Percentiles rank a stretch among this genome's conserved stretches.
phyloP scores from a whole-genome alignment of 2,888 invertebrate species.

The Eulithis prunata region DNA sequence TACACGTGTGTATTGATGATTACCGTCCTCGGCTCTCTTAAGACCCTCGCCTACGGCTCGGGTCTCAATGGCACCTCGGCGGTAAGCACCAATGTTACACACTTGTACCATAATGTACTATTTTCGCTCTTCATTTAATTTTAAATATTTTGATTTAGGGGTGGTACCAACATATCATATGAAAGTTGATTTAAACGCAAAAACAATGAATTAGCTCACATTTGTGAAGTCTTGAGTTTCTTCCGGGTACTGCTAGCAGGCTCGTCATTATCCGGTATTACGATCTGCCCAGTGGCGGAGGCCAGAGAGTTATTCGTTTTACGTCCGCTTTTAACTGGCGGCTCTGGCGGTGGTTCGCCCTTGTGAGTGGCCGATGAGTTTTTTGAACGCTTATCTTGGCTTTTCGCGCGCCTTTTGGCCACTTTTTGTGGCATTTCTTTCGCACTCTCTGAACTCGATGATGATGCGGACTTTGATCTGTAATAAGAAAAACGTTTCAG shows the following conservation, averaged over 20 bases:
- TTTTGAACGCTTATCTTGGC: conserved; percentile 71
- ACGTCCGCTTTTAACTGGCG: conserved; percentile 84
- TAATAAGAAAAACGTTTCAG: conserved; percentile 31
- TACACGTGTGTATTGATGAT: no score
- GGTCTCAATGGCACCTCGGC: no score
- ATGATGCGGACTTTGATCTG: conserved; percentile 69
- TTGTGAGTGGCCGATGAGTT: conserved; percentile 67
- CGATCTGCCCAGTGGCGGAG: conserved; percentile 92
- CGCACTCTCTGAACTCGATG: conserved; percentile 61
- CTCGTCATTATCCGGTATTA: conserved; percentile 85
- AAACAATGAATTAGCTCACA: conserved; percentile 75
- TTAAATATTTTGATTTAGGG: no score
- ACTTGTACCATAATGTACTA: no score
- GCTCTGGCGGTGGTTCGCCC: conserved; percentile 72
- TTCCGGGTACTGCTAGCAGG: conserved; percentile 78
- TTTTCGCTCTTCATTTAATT: neutral
- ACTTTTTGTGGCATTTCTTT: conserved; percentile 74
- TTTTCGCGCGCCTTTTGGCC: conserved; percentile 59
- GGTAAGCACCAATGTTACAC: no score
- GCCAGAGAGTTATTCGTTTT: conserved; percentile 95
- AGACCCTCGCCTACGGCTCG: no score
- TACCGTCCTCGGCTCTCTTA: no score
- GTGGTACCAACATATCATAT: no score
- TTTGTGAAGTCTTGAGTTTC: conserved; percentile 88
- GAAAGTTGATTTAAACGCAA: no score